Conservation (phyloP, 2,113 vertebrate species). For the Megaceryle maxima region DNA sequence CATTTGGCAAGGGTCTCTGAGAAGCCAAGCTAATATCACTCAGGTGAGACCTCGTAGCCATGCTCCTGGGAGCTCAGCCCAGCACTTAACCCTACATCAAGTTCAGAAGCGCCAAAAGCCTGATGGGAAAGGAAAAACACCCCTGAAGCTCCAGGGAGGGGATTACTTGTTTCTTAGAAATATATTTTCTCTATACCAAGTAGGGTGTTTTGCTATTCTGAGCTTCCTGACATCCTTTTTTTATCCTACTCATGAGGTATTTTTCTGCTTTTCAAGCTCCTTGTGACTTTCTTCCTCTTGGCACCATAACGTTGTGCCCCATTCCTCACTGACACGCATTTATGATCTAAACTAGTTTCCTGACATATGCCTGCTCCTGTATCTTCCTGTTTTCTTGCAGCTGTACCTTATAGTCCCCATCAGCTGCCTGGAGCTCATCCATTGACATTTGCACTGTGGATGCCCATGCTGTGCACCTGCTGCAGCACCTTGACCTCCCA, state of each 20-base stretch:
- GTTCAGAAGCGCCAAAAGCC: not conserved
- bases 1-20: not conserved
- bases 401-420: not conserved
- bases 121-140: not conserved
- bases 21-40: rapidly evolving
- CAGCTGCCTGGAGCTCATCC: not conserved
- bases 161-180: not conserved
- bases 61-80: not conserved
- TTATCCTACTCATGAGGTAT: not conserved
- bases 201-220: not conserved
- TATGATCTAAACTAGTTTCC: not conserved
- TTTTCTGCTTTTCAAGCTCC: not conserved
- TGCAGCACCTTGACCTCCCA: not conserved
- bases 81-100: rapidly evolving
- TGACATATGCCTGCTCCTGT: rapidly evolving
- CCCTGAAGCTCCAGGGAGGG: not conserved
- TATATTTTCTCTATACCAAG: not conserved
- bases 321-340: not conserved
- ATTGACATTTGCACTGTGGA: rapidly evolving
- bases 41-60: not conserved
- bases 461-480: rapidly evolving
- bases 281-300: not conserved
- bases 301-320: not conserved
- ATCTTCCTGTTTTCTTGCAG: not conserved
- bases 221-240: not conserved